Conservation (phyloP, 1,140 invertebrate species). For the Caenorhabditis brenneri region DNA sequence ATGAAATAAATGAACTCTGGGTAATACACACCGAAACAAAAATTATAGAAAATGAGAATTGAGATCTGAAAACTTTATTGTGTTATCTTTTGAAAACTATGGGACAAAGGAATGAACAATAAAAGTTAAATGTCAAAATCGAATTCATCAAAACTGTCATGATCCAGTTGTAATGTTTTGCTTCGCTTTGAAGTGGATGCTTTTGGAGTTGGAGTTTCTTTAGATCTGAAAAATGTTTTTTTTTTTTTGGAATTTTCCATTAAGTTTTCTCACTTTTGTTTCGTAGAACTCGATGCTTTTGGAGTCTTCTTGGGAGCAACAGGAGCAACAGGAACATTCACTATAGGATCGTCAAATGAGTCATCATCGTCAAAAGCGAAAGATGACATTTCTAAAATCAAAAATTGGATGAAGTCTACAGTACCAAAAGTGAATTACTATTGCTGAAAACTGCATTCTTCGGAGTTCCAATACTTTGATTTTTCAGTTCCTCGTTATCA, state of each 20-base stretch:
- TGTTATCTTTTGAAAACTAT: too few relatives aligned
- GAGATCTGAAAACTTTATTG: too few relatives aligned
- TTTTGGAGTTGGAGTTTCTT: background rate
- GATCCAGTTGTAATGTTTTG: background rate
- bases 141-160: slow-evolving; percentile 32
- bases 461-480: background rate
- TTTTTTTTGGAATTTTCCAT: background rate
- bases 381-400: slow-evolving; percentile 3
- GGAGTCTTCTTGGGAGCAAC: background rate
- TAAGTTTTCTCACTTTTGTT: background rate
- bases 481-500: background rate
- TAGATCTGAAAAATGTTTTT: background rate
- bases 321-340: background rate
- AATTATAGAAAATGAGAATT: too few relatives aligned
- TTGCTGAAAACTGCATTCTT: slow-evolving; percentile 27
- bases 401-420: background rate
- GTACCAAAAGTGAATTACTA: background rate
- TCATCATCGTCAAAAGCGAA: slow-evolving; percentile 20
- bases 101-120: background rate
- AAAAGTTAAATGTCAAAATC: slow-evolving; percentile 37
- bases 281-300: background rate
- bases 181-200: background rate
- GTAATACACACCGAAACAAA: too few relatives aligned
- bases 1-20: too few relatives aligned
- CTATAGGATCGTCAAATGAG: background rate